Conservation (phyloP, 1,140 invertebrate genomes). For the Batillaria attramentaria region DNA sequence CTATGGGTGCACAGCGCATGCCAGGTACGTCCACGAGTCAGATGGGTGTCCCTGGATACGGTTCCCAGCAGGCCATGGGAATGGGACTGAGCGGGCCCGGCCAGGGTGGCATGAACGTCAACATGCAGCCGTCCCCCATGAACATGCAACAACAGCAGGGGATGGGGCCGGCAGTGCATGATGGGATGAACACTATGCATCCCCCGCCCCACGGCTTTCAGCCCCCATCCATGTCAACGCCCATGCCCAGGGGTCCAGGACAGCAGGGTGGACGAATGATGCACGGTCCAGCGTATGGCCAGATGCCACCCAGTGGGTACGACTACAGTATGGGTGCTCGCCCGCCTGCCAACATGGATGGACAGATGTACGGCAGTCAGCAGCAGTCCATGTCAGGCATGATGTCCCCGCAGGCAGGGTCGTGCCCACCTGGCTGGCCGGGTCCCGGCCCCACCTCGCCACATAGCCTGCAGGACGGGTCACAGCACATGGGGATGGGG, state of each 20-base stretch:
- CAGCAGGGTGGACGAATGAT: conserved; percentile 16
- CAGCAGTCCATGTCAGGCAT: conserved; percentile 44
- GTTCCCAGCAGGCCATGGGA: conserved; percentile 14
- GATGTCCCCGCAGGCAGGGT: background rate
- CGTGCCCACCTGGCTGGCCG: conserved; percentile 28
- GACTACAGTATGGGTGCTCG: conserved; percentile 26
- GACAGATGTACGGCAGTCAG: conserved; percentile 34
- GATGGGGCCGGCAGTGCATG: background rate
- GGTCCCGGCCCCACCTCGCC: conserved; percentile 22
- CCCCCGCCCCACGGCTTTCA: conserved; percentile 23
- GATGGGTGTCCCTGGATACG: conserved; percentile 19
- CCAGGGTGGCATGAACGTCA: conserved; percentile 21
- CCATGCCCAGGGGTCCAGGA: conserved; percentile 17
- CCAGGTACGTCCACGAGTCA: background rate
- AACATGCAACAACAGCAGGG: conserved; percentile 6
- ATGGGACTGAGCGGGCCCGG: background rate
- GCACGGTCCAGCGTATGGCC: conserved; percentile 20
- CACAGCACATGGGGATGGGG: background rate
- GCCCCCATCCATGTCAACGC: conserved; percentile 30
- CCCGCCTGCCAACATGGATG: conserved; percentile 20
- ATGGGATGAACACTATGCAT: background rate
- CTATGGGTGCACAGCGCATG: conserved; percentile 22
- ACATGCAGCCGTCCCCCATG: background rate
- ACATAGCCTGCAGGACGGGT: conserved; percentile 5
- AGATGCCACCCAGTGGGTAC: conserved; percentile 23